Evolutionary conservation across 2,113 vertebrate species (phyloP), one percentile per base, ranked within the genome.

Genomic region (Triplophysa tibetana): DNA sequence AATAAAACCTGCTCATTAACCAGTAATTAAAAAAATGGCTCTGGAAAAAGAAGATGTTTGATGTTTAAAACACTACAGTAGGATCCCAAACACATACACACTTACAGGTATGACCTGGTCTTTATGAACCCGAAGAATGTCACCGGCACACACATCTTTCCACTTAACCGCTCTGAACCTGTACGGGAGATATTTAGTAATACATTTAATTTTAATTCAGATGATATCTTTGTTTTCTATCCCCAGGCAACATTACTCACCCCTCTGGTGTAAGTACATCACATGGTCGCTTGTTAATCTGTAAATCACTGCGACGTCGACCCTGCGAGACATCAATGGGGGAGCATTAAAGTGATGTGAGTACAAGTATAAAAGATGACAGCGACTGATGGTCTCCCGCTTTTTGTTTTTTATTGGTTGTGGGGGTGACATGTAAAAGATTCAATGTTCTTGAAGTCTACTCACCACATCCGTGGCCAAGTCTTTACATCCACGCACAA

Each of bases 71-170:
- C 43, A 45, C 10, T 45, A 12, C 11, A 12, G 43, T 45, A 45
- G 43, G 11, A 12, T 45, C 12, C 1, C 43, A 45, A 45, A 45
- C 43, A 13, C 26, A 73, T 1, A 75, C 24, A 64, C 0, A 43
- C 96, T 95, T 89, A 98, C 96, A 21, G 96, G 97, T 2, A 99
- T 91, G 0, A 92, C 60, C 88, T 92, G 93, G 85, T 96, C 93
- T 82, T 92, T 96, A 38, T 38, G 91, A 83, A 98, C 90, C 21
- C 94, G 89, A 23, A 99, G 73, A 3, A 99, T 75, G 64, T 98
- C 95, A 23, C 96, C 97, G 0, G 97, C 95, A 2, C 85, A 70
- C 61, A 98, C 69, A 70, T 98, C 89, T 0, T 87, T 83, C 96
- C 96, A 99, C 67, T 91, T 90, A 50, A 68, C 89, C 82, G 85